Evolutionary conservation across 2,888 invertebrate species (phyloP).

Genomic region (Idaea aversata): DNA sequence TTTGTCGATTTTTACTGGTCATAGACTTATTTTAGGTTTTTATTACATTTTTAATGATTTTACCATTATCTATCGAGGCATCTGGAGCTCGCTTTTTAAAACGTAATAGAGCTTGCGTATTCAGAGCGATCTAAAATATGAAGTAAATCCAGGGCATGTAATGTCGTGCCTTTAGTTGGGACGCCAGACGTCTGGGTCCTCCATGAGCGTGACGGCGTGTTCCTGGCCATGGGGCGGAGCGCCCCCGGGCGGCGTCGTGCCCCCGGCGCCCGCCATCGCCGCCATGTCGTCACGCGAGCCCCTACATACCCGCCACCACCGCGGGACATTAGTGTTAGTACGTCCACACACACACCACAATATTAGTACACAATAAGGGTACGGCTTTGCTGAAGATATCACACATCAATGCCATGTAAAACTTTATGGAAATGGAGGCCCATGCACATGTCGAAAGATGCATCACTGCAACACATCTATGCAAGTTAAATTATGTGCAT

Average conservation of each 20-base stretch:
- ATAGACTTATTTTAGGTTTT: too few species aligned
- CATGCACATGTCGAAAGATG: too few species aligned
- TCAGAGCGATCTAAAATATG: conserved; percentile 13
- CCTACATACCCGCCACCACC: conserved; percentile 66
- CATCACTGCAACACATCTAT: too few species aligned
- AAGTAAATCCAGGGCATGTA: conserved; percentile 14
- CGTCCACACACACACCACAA: conserved; percentile 23
- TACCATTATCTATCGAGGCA: too few species aligned
- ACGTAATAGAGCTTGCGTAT: too few species aligned
- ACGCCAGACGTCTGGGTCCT: conserved; percentile 96
- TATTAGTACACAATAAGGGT: conserved; percentile 1
- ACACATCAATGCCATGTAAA: too few species aligned
- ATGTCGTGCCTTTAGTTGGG: conserved; percentile 87
- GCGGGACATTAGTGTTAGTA: conserved; percentile 20
- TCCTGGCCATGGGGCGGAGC: conserved; percentile 69
- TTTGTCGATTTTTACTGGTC: too few species aligned
- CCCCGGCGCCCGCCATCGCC: conserved; percentile 86
- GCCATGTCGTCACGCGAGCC: conserved; percentile 92
- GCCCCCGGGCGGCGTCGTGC: conserved; percentile 82
- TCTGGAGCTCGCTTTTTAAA: too few species aligned
- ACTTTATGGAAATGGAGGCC: too few species aligned
- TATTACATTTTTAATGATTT: too few species aligned
- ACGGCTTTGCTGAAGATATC: too few species aligned
- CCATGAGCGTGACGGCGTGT: conserved; percentile 92
- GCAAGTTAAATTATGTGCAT: too few species aligned